Conservation (phyloP, 2,888 invertebrate species). For the Mythimna ferrago region DNA sequence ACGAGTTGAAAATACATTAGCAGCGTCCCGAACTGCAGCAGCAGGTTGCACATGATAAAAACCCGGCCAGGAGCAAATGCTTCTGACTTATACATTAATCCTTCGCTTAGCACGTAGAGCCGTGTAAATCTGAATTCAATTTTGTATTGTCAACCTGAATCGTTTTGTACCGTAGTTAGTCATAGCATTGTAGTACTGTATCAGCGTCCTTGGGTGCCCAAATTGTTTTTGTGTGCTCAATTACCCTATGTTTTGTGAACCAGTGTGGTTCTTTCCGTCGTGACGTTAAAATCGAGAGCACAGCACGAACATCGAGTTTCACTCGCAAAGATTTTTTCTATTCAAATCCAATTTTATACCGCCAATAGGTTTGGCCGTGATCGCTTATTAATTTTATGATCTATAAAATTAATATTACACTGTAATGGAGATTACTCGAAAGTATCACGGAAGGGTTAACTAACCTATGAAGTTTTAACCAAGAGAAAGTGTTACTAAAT, state of each 20-base stretch:
- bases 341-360: constrained; percentile 61
- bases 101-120: constrained; percentile 14
- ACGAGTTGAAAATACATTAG: constrained; percentile 73
- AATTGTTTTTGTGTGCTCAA: constrained; percentile 61
- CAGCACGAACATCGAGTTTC: constrained; percentile 68
- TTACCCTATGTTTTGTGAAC: constrained; percentile 63
- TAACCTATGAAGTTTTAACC: constrained; percentile 49
- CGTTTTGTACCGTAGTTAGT: constrained; percentile 39
- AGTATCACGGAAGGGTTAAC: constrained; percentile 60
- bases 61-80: constrained; percentile 28
- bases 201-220: constrained; percentile 56
- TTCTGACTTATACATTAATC: constrained; percentile 28
- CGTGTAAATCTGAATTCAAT: constrained; percentile 31
- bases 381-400: constrained; percentile 53
- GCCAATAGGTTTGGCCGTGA: constrained; percentile 37
- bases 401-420: constrained; percentile 50
- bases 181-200: constrained; percentile 41
- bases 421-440: constrained; percentile 32
- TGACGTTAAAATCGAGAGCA: constrained; percentile 77
- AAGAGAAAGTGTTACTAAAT: constrained; percentile 69
- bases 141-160: constrained; percentile 34
- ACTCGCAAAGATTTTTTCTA: constrained; percentile 70
- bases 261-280: constrained; percentile 62
- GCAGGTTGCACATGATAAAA: constrained; percentile 47
- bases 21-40: constrained; percentile 61